Evolutionary conservation across 2,888 invertebrate species (phyloP), one percentile per base, ranked within the genome.

Genomic region (Bombyx huttoni): DNA sequence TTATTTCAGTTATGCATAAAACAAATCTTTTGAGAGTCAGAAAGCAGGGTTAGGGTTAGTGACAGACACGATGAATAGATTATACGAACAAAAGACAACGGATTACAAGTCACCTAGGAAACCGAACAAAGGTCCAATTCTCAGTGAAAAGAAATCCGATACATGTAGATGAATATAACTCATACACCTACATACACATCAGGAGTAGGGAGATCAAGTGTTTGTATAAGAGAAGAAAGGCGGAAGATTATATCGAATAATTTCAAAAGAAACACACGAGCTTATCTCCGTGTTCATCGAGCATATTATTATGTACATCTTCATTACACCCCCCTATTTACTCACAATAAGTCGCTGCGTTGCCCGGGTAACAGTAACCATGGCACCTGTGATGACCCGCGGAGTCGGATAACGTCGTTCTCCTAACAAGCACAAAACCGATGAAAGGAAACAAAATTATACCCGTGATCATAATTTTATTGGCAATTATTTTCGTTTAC

Each of bases 291-390:
- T 40, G 40, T 8, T 8, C 40, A 12, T 12, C 40, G 40, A 40
- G 40, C 40, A 40, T 40, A 24, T 24, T 24, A 24, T 24, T 24
- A 12, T 40, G 40, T 40, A 40, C 40, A 40, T 40, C 40, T 40
- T 40, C 40, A 40, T 40, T 40, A 40, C 12, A 40, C 40, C 40
- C 40, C 40, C 40, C 9, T 40, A 40, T 40, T 40, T 40, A 40
- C 40, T 40, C 40, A 40, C 40, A 40, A 40, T 40, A 40, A 35
- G 40, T 40, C 40, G 40, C 7, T 40, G 10, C 34, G 50, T 51
- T 13, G 10, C 50, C 8, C 34, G 13, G 50, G 47, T 50, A 52
- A 50, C 52, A 33, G 52, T 50, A 50, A 45, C 45, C 50, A 50
- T n/a, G 34, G 14, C 34, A 13, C 47, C 13, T 14, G 12, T 34